Percentiles rank a stretch among this genome's conserved stretches.
Conservation (phyloP, 2,113 vertebrate genomes). For the Alligator sinensis region DNA sequence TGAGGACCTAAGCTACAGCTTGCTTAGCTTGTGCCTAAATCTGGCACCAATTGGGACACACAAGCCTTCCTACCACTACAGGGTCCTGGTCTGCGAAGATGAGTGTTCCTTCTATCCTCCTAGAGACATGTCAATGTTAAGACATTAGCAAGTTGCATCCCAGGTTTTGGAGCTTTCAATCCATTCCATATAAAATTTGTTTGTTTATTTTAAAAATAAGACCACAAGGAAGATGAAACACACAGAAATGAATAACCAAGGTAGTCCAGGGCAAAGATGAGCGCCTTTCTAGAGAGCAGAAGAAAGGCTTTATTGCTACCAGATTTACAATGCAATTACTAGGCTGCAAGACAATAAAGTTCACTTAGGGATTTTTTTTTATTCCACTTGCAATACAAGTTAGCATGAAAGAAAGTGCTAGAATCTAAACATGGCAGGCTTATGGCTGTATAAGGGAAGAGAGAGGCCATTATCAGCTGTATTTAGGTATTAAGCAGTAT, state of each 20-base stretch:
- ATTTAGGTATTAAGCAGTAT: not conserved
- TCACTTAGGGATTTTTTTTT: not conserved
- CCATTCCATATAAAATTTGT: not conserved
- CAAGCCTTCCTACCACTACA: no score
- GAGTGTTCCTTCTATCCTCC: not conserved
- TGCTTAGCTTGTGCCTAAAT: no score
- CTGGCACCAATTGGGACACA: no score
- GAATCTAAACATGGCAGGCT: not conserved
- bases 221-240: not conserved
- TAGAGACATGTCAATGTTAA: rapidly evolving
- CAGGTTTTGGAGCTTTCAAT: not conserved
- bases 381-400: not conserved
- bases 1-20: no score
- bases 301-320: not conserved
- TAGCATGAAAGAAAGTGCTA: not conserved
- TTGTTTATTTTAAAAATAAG: not conserved
- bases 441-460: not conserved
- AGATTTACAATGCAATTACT: not conserved
- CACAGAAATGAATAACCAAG: not conserved
- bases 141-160: not conserved
- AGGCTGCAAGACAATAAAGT: not conserved
- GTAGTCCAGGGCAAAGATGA: not conserved
- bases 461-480: not conserved
- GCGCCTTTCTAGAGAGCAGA: not conserved
- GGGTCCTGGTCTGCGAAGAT: no score